These are phyloP conservation scores for Loris lydekkerianus DNA, from an alignment of 2,797 vertebrate genomes.

Conservation along the genomic window DNA sequence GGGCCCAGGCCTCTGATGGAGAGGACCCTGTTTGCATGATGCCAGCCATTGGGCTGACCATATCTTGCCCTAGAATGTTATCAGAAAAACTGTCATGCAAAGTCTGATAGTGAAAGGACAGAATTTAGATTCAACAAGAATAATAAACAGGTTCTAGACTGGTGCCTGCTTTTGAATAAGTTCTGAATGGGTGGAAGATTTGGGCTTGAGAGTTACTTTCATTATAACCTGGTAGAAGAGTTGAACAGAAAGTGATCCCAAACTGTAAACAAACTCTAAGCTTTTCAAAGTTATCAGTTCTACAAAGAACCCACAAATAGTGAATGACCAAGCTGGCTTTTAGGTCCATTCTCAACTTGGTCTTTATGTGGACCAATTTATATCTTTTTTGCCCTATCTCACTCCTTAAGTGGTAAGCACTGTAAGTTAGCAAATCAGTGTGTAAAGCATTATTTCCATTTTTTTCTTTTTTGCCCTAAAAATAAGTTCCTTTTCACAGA, in stretches of 20 bases:
- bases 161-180: not conserved
- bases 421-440: not conserved
- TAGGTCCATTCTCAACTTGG: not conserved
- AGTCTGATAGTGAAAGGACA: not conserved
- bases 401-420: slow-evolving; percentile 26
- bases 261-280: not conserved
- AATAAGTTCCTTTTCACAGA: not conserved
- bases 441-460: not conserved
- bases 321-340: not conserved
- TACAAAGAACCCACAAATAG: not conserved
- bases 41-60: not conserved
- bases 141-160: not conserved
- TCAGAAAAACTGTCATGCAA: not conserved
- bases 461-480: not conserved
- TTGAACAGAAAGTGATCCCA: not conserved
- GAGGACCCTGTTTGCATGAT: not conserved
- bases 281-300: not conserved
- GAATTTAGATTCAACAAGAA: not conserved
- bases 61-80: not conserved
- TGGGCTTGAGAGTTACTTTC: slow-evolving; percentile 11
- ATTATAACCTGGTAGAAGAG: not conserved
- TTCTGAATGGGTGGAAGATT: not conserved
- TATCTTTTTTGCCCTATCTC: not conserved
- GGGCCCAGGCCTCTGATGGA: too few relatives aligned
- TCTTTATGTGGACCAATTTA: not conserved